Evolutionary conservation across 2,888 invertebrate genomes (phyloP).

Genomic region (Xestobium rufovillosum): DNA sequence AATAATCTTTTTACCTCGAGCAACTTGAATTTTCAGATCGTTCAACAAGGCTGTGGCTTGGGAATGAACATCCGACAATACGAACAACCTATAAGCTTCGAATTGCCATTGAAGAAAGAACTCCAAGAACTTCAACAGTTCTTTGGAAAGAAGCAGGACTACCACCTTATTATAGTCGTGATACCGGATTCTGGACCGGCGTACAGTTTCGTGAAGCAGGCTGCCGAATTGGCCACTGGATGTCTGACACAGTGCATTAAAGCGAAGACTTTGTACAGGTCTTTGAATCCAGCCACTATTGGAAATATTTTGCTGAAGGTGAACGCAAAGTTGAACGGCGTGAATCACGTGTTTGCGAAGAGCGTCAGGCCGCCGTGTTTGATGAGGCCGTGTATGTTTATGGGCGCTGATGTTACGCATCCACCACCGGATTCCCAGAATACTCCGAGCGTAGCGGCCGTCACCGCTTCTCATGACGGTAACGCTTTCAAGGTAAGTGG

Average conservation of each 20-base stretch:
- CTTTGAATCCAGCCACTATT: slow-evolving; percentile 55
- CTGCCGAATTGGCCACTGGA: slow-evolving; percentile 60
- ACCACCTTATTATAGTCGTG: slow-evolving; percentile 55
- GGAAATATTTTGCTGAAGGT: slow-evolving; percentile 66
- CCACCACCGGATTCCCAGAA: slow-evolving; percentile 70
- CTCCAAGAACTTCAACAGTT: slow-evolving; percentile 4
- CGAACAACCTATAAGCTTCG: no score
- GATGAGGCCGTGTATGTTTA: slow-evolving; percentile 48
- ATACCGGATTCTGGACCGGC: slow-evolving; percentile 44
- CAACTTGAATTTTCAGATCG: no score
- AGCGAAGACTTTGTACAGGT: slow-evolving; percentile 42
- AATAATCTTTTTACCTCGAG: no score
- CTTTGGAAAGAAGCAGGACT: slow-evolving; percentile 23
- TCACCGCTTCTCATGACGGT: slow-evolving; percentile 66
- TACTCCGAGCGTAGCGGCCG: slow-evolving; percentile 61
- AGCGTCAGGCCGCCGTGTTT: slow-evolving; percentile 23
- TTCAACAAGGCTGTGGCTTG: no score
- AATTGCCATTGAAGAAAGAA: no score
- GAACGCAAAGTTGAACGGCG: slow-evolving; percentile 77
- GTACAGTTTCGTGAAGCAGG: slow-evolving; percentile 52
- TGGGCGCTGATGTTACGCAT: slow-evolving; percentile 90
- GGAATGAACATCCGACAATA: no score
- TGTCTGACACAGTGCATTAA: slow-evolving; percentile 70
- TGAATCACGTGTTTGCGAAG: slow-evolving; percentile 54
- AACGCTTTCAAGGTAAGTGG: slow-evolving; percentile 57